Conservation (phyloP, 2,888 invertebrate genomes). For the Augochlorella aurata region DNA sequence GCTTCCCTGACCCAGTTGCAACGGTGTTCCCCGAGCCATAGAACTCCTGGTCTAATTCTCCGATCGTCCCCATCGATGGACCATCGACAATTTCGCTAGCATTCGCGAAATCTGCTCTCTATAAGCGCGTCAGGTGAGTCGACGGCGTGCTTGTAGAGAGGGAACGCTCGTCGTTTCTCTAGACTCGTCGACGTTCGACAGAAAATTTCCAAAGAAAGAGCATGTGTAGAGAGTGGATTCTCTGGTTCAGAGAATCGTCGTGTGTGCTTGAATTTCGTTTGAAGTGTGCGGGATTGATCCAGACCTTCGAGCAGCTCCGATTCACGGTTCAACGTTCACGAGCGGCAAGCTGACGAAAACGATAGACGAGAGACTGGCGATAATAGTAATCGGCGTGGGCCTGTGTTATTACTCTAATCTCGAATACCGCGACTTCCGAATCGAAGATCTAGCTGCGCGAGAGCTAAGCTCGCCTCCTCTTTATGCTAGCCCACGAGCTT, state of each 20-base stretch:
- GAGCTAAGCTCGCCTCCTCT: background rate
- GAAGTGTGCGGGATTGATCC: conserved; percentile 34
- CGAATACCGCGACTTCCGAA: conserved; percentile 15
- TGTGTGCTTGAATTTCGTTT: conserved; percentile 20
- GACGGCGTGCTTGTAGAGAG: background rate
- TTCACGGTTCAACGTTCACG: conserved; percentile 18
- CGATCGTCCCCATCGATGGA: background rate
- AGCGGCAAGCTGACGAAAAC: conserved; percentile 63
- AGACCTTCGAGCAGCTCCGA: conserved; percentile 46
- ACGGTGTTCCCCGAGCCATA: background rate
- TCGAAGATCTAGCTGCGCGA: background rate
- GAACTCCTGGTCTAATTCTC: background rate
- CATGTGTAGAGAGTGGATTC: conserved; percentile 21
- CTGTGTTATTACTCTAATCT: conserved; percentile 39
- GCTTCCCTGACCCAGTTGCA: background rate
- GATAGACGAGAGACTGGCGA: conserved; percentile 43
- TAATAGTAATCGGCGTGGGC: conserved; percentile 40
- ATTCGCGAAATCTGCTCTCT: background rate
- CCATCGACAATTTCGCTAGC: background rate
- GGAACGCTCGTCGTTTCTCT: background rate
- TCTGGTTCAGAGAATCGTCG: conserved; percentile 18
- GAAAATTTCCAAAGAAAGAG: conserved; percentile 26
- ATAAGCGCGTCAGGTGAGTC: background rate
- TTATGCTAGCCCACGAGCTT: background rate
- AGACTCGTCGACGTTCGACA: conserved; percentile 31